phyloP scores from a whole-genome alignment of 2,888 invertebrate genomes.

The Lithodes maja region DNA sequence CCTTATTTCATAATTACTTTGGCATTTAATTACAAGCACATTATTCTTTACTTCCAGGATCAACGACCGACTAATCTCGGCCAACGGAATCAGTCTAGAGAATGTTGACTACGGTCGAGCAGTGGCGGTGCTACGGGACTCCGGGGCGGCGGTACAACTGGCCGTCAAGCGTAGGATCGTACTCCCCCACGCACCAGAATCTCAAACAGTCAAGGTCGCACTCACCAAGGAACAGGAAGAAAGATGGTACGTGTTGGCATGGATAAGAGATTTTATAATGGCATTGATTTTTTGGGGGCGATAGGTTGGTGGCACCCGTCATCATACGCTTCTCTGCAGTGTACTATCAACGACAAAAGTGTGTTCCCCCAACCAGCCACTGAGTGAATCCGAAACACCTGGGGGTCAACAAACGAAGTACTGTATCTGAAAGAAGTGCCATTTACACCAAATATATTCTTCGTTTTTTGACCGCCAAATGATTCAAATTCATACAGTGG shows the following conservation, averaged over 20 bases:
- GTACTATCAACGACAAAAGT: no score
- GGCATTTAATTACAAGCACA: background rate
- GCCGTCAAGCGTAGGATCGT: constrained; percentile 89
- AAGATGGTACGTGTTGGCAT: constrained; percentile 83
- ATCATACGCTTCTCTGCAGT: no score
- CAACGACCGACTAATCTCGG: constrained; percentile 97
- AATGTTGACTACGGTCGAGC: constrained; percentile 97
- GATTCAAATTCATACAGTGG: no score
- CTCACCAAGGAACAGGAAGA: constrained; percentile 93
- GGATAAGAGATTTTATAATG: background rate
- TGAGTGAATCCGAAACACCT: no score
- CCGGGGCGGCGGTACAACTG: constrained; percentile 90
- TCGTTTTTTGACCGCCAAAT: no score
- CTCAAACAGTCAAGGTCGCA: constrained; percentile 85
- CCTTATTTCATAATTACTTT: background rate
- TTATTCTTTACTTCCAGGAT: constrained; percentile 80
- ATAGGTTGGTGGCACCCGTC: no score
- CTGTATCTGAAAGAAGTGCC: no score
- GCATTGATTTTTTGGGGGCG: no score
- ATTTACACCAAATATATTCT: no score
- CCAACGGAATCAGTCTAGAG: constrained; percentile 96
- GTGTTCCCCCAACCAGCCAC: no score
- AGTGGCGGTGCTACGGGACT: constrained; percentile 92
- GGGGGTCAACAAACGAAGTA: no score
- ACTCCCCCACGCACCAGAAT: constrained; percentile 77